A percentile compares a stretch with the other conserved stretches of the same genome.
These are phyloP conservation scores for Mythimna pallens DNA, from an alignment of 2,888 invertebrate species.

Conservation along the genomic window DNA sequence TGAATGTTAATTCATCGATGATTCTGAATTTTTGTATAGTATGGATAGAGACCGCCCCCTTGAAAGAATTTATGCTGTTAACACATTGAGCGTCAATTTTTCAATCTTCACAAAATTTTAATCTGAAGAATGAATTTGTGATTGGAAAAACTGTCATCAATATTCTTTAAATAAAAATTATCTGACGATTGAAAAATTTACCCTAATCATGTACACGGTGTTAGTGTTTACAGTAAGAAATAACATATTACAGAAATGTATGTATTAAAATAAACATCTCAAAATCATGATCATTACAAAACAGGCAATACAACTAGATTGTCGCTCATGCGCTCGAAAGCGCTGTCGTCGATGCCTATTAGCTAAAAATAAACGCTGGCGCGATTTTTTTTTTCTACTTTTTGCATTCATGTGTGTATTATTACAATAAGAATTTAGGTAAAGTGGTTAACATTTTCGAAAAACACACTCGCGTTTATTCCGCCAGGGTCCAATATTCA, in stretches of 20 bases:
- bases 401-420: background rate
- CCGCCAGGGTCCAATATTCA: too few relatives aligned
- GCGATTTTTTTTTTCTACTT: background rate
- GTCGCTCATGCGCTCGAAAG: background rate
- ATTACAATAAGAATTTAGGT: background rate
- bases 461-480: too few relatives aligned
- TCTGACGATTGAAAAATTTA: background rate
- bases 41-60: slow-evolving; percentile 53
- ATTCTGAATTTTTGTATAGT: slow-evolving; percentile 44
- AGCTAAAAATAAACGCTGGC: background rate
- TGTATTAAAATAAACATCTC: slow-evolving; percentile 7
- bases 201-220: background rate
- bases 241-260: slow-evolving; percentile 8
- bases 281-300: slow-evolving; percentile 4
- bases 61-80: background rate
- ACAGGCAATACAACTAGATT: slow-evolving; percentile 1
- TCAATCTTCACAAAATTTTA: background rate
- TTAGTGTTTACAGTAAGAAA: slow-evolving; percentile 34
- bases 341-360: background rate
- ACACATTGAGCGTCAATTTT: background rate
- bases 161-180: background rate
- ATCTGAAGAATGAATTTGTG: background rate
- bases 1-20: background rate
- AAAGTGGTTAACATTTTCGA: too few relatives aligned
- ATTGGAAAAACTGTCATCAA: background rate